Evolutionary conservation across 1,140 invertebrate species (phyloP), one percentile per base, ranked within the genome.

Genomic region (Aradophagus sp.): DNA sequence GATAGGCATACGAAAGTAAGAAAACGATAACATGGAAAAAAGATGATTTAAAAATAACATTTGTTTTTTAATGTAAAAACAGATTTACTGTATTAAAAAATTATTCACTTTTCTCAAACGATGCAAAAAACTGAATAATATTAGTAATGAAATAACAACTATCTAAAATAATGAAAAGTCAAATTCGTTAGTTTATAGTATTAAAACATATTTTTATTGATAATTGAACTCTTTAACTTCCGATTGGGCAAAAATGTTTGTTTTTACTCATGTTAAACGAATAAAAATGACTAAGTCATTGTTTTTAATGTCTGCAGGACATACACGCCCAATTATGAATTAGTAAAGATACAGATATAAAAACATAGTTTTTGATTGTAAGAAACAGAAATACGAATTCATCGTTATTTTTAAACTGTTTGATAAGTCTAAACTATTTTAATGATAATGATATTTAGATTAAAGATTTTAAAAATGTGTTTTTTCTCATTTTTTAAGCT

Each of bases 161-260:
- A 47, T 29, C 5, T 44, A 45, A 48, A 15, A 8, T 45, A 41
- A 56, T 15, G 10, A 42, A 13, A 34, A 34, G 12, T 27, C 12
- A 39, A 17, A n/a, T 48, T 23, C 26, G n/a, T 62, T 62, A 44
- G 23, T 41, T 34, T 12, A 14, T 53, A 55, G 39, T 23, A 13
- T 47, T 65, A 11, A 47, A 53, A 55, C 44, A 53, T 63, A 63
- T 63, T 65, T 53, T 55, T 65, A 65, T 39, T 53, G 23, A 63
- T 14, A 15, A 61, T 50, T 26, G 19, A 42, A 52, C 52, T 11
- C 31, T 55, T 61, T 34, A 62, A 52, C 15, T 32, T 39, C 12
- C n/a, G 6, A 31, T 62, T 23, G 20, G n/a, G n/a, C n/a, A n/a
- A n/a, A n/a, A n/a, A n/a, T n/a, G n/a, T n/a, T 23, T 5, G 20